Evolutionary conservation across 2,113 vertebrate species (phyloP), one percentile per base, ranked within the genome.

Genomic region (Elgaria multicarinata): DNA sequence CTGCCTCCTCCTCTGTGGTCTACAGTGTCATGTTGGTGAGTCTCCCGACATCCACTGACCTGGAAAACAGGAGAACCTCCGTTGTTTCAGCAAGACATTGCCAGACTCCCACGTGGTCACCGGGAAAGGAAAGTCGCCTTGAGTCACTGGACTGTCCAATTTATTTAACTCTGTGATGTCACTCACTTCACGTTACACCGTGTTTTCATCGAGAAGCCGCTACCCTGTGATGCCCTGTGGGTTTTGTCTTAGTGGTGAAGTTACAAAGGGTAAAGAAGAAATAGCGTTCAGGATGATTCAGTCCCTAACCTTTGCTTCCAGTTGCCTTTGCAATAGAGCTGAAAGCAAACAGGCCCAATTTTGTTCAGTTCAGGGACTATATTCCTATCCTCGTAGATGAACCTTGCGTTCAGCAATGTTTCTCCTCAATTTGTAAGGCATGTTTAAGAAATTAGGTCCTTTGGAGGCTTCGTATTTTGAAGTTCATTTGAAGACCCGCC

Each of bases 201-300:
- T 85, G 58, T 87, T 93, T 95, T 86, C 85, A 75, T 91, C 69
- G 83, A 53, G 89, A 88, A 90, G 88, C 90, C 90, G 33, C 88
- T 89, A 91, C 92, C 67, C 88, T 92, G 90, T 62, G 58, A 22
- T 91, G 91, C 87, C 93, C 91, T 86, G 1, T 76, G 85, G 93
- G 91, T 89, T 90, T 90, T 96, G 90, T 94, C 88, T 89, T 83
- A 80, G 87, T 76, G 89, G 76, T 92, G 90, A 91, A 89, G 91
- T 87, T 88, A 87, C 93, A 94, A 87, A 91, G 7, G 6, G 26
- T 93, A 81, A 90, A 93, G 94, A 92, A 91, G 81, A 92, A 91
- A 89, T 85, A 86, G 88, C 58, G 24, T 92, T 91, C 82, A 83
- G 88, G 58, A 87, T 90, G 2, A 0, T 87, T 90, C 82, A 92